phyloP scores from a whole-genome alignment of 2,797 vertebrate species.

The Lates japonicus region DNA sequence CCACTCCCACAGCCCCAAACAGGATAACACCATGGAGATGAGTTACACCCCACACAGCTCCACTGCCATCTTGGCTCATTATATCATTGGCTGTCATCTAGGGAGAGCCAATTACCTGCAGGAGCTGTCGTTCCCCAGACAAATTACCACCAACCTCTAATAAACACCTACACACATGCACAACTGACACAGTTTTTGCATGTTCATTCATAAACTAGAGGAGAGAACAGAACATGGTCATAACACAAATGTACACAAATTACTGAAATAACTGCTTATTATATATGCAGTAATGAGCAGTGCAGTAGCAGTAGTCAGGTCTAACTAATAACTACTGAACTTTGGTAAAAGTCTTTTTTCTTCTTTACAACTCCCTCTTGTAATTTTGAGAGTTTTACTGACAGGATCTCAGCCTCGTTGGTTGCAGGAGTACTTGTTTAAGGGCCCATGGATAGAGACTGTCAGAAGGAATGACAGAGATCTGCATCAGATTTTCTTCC shows the following conservation, averaged over 20 bases:
- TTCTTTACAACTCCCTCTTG: too few relatives aligned
- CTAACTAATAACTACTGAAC: too few relatives aligned
- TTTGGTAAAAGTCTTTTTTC: too few relatives aligned
- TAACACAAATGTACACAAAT: too few relatives aligned
- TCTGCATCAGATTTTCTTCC: neutral
- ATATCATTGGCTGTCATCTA: neutral
- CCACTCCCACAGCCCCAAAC: neutral
- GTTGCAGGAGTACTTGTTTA: too few relatives aligned
- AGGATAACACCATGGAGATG: neutral
- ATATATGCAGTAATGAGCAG: too few relatives aligned
- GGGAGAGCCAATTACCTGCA: neutral
- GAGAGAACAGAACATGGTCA: too few relatives aligned
- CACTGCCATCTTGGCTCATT: neutral
- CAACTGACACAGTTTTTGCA: neutral
- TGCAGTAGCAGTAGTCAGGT: too few relatives aligned
- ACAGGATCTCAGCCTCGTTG: too few relatives aligned
- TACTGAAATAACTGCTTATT: too few relatives aligned
- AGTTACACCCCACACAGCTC: too few relatives aligned
- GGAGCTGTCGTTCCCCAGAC: neutral
- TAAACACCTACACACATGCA: neutral
- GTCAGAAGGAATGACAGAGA: neutral
- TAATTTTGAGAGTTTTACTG: too few relatives aligned
- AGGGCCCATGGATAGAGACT: neutral
- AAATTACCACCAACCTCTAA: neutral
- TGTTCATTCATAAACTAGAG: neutral